Evolutionary conservation across 2,888 invertebrate species (phyloP).

Genomic region (Exocentrus adspersus): DNA sequence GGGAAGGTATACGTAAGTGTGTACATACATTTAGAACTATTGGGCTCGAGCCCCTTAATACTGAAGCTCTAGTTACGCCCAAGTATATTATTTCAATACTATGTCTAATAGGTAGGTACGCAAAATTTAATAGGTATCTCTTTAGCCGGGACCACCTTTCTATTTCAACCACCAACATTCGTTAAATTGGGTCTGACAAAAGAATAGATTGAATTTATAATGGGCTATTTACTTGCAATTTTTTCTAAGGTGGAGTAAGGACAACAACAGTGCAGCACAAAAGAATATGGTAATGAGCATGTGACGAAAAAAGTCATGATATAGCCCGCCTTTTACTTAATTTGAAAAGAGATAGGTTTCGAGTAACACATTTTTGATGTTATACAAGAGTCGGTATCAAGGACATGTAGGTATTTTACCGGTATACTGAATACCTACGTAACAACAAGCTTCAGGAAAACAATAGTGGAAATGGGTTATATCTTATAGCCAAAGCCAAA

Average conservation of each 20-base stretch:
- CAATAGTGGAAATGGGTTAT: no score
- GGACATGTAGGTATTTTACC: neutral
- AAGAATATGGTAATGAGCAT: slow-evolving; percentile 8
- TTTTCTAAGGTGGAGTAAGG: neutral
- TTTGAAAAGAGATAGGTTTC: slow-evolving; percentile 1
- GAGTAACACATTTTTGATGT: slow-evolving; percentile 16
- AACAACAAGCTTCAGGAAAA: no score
- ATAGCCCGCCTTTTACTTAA: slow-evolving; percentile 8
- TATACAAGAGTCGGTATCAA: slow-evolving; percentile 1
- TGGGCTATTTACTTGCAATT: neutral
- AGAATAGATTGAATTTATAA: neutral
- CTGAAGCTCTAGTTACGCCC: no score
- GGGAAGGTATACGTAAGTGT: no score
- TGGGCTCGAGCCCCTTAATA: no score
- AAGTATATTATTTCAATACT: no score
- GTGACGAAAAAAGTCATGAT: slow-evolving; percentile 8
- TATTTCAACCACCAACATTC: neutral
- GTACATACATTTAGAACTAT: no score
- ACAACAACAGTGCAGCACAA: neutral
- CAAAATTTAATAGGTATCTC: no score
- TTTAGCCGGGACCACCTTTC: no score
- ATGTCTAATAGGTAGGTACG: no score
- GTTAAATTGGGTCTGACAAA: neutral
- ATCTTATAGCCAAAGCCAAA: no score
- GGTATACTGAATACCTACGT: no score